Conservation (phyloP, 1,140 invertebrate species). For the Sinella curviseta region DNA sequence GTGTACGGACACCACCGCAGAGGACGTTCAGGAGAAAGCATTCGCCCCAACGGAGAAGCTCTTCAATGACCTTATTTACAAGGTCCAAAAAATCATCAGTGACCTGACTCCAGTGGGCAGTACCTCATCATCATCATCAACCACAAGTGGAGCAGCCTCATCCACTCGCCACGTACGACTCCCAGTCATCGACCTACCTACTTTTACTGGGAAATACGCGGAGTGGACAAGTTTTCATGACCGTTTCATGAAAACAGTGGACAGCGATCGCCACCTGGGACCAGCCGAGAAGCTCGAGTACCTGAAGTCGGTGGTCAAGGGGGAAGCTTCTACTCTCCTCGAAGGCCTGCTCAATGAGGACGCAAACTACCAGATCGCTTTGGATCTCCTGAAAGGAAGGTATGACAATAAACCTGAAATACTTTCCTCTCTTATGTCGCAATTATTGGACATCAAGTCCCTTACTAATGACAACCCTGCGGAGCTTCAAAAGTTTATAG, state of each 20-base stretch:
- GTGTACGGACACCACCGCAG: neutral
- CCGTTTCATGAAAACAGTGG: neutral
- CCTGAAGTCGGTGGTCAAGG: neutral
- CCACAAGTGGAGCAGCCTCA: neutral
- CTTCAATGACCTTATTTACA: neutral
- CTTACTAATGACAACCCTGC: neutral
- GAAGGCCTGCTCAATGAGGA: neutral
- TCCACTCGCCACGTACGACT: neutral
- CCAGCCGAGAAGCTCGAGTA: neutral
- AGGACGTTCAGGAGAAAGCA: neutral
- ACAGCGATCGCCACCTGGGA: neutral
- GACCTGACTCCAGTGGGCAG: neutral
- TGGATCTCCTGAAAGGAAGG: neutral
- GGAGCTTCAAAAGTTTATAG: slow-evolving; percentile 1
- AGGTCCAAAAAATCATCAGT: neutral
- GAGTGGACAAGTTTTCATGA: neutral
- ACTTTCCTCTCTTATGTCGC: slow-evolving; percentile 49
- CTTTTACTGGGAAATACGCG: neutral
- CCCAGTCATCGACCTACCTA: neutral
- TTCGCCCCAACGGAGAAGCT: neutral
- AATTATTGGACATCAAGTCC: neutral
- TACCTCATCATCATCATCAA: neutral
- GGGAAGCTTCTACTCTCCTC: neutral
- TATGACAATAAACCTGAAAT: slow-evolving; percentile 48
- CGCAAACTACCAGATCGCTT: neutral